Evolutionary conservation across 2,113 vertebrate species (phyloP).

Genomic region (Semicossyphus pulcher): DNA sequence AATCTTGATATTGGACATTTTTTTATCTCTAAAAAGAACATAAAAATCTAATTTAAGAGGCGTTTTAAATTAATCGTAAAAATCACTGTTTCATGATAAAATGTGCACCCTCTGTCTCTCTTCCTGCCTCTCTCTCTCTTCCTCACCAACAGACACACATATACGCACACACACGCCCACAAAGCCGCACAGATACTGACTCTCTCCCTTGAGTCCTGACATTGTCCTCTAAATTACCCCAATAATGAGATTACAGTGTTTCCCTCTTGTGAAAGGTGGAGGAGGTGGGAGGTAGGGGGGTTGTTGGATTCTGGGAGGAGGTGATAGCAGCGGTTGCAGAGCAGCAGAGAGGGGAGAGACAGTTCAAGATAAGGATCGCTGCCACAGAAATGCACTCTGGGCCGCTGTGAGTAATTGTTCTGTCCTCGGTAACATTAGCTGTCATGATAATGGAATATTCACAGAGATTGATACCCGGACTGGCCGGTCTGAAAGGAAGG

Average conservation of each 20-base stretch:
- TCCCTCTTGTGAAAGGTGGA: slow-evolving; percentile 70
- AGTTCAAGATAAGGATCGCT: slow-evolving; percentile 83
- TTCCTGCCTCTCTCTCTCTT: not conserved
- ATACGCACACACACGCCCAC: slow-evolving; percentile 34
- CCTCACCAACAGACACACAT: slow-evolving; percentile 3
- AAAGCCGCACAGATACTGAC: slow-evolving; percentile 40
- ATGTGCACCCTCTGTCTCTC: not conserved
- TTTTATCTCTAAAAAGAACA: too few species aligned
- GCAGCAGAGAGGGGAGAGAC: slow-evolving; percentile 70
- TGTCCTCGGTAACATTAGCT: slow-evolving; percentile 82
- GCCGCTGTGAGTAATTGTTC: slow-evolving; percentile 82
- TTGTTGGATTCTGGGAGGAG: slow-evolving; percentile 80
- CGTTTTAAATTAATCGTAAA: too few species aligned
- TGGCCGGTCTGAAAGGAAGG: slow-evolving; percentile 64
- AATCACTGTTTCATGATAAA: not conserved
- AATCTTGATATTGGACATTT: too few species aligned
- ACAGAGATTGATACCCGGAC: slow-evolving; percentile 78
- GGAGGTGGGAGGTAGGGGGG: slow-evolving; percentile 5
- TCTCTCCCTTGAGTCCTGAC: slow-evolving; percentile 70
- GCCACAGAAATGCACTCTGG: slow-evolving; percentile 80
- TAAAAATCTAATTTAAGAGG: too few species aligned
- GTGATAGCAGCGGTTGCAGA: slow-evolving; percentile 77
- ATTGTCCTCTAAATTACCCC: slow-evolving; percentile 87
- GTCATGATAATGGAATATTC: slow-evolving; percentile 80
- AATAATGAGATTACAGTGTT: slow-evolving; percentile 87